Evolutionary conservation across 1,140 invertebrate genomes (phyloP).

Genomic region (Rhagoletis zephyria): DNA sequence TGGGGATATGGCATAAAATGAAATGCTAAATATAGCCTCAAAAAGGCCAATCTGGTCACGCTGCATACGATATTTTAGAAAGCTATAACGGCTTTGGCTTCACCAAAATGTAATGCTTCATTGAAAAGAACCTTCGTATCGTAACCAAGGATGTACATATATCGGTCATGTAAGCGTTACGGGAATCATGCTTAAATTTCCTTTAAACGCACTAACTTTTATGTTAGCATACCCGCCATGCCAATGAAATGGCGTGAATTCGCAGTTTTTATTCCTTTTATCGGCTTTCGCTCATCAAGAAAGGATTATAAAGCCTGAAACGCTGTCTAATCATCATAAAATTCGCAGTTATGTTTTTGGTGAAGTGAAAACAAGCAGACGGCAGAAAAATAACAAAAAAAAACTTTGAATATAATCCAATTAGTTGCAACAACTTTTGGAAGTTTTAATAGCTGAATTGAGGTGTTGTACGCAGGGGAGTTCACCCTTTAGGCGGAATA

Average conservation of each 20-base stretch:
- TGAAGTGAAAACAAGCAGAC: conserved; percentile 40
- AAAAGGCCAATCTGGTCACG: too few species aligned
- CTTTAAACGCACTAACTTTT: too few species aligned
- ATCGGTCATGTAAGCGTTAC: too few species aligned
- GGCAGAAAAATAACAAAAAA: conserved; percentile 4
- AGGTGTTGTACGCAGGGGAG: conserved; percentile 31
- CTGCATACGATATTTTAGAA: too few species aligned
- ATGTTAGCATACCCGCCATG: too few species aligned
- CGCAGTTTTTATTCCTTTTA: not conserved
- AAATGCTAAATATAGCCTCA: too few species aligned
- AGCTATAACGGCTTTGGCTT: too few species aligned
- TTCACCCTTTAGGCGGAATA: not conserved
- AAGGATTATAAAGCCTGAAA: conserved; percentile 37
- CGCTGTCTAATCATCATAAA: conserved; percentile 49
- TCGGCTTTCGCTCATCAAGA: conserved; percentile 18
- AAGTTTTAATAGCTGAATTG: conserved; percentile 38
- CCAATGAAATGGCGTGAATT: not conserved
- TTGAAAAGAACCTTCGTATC: too few species aligned
- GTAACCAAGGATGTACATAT: too few species aligned
- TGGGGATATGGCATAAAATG: too few species aligned
- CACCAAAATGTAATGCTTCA: too few species aligned
- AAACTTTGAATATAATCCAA: conserved; percentile 17
- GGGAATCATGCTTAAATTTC: too few species aligned
- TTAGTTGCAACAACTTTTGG: conserved; percentile 48
- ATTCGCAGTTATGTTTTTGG: conserved; percentile 47